These are phyloP conservation scores for Pseudomyrmex concolor DNA, from an alignment of 1,140 invertebrate genomes.

Conservation along the genomic window DNA sequence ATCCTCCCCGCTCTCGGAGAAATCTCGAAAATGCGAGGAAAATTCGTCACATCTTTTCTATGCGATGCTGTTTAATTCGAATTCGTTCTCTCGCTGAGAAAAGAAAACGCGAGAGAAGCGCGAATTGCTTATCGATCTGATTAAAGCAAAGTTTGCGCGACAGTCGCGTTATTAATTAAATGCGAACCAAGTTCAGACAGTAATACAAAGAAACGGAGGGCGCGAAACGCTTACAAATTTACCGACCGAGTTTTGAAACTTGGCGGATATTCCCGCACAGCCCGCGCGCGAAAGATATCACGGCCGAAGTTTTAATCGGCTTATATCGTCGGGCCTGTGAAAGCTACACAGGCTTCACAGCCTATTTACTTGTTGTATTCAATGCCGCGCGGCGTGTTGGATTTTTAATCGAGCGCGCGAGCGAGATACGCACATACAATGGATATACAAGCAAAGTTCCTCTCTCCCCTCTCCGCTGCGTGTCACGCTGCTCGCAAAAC, in stretches of 20 bases:
- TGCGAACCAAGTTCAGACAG: background rate
- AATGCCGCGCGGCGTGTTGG: background rate
- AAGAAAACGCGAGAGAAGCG: background rate
- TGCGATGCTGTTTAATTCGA: background rate
- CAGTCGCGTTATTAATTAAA: slow-evolving; percentile 25
- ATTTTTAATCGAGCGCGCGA: slow-evolving; percentile 45
- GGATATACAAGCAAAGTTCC: slow-evolving; percentile 26
- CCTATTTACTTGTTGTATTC: slow-evolving; percentile 36
- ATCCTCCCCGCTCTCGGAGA: background rate
- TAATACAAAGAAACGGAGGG: slow-evolving; percentile 8
- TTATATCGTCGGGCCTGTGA: slow-evolving; percentile 45
- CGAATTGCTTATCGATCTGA: background rate
- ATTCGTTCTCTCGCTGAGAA: background rate
- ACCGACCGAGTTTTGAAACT: slow-evolving; percentile 37
- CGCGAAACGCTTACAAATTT: slow-evolving; percentile 36
- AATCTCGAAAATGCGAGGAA: background rate
- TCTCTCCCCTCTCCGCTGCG: background rate
- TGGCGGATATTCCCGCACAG: slow-evolving; percentile 7
- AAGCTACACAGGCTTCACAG: slow-evolving; percentile 15
- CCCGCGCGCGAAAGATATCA: slow-evolving; percentile 26
- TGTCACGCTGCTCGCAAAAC: slow-evolving; percentile 52
- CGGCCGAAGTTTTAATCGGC: slow-evolving; percentile 52
- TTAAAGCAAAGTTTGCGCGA: background rate
- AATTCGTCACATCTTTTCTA: background rate
- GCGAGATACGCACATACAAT: too few species aligned